phyloP scores from a whole-genome alignment of 2,113 vertebrate genomes.

The Dascyllus trimaculatus region DNA sequence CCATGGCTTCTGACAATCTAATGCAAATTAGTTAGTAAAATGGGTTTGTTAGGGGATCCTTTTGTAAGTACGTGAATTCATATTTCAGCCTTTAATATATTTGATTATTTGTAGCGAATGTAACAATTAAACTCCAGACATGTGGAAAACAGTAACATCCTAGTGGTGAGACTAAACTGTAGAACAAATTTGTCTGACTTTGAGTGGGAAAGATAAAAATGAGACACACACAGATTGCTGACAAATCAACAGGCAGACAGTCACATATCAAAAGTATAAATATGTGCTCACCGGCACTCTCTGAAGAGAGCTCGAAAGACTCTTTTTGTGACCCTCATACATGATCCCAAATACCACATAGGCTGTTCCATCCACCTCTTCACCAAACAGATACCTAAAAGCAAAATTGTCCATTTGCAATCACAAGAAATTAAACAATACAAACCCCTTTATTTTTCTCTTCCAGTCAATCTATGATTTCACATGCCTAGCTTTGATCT shows the following conservation, averaged over 20 bases:
- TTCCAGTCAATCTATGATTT: background rate
- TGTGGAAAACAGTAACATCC: no score
- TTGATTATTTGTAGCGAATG: background rate
- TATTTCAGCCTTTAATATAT: no score
- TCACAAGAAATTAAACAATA: background rate
- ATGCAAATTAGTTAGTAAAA: background rate
- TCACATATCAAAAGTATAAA: background rate
- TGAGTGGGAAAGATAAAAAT: no score
- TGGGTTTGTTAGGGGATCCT: background rate
- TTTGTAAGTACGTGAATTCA: background rate
- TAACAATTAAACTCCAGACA: background rate
- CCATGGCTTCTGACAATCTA: slow-evolving; percentile 71
- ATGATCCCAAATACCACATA: slow-evolving; percentile 88
- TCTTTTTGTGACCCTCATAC: slow-evolving; percentile 60
- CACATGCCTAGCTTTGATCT: slow-evolving; percentile 73
- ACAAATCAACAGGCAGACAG: background rate
- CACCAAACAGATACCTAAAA: slow-evolving; percentile 86
- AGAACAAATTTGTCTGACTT: no score
- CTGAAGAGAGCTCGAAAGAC: slow-evolving; percentile 82
- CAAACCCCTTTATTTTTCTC: background rate
- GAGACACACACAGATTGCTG: no score
- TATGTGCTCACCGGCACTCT: slow-evolving; percentile 75
- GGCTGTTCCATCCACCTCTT: slow-evolving; percentile 79
- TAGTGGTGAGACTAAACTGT: no score
- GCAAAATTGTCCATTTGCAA: background rate